A percentile compares a stretch with the other conserved stretches of the same genome.
Conservation (phyloP, 2,888 invertebrate species). For the Acrocera orbiculus region DNA sequence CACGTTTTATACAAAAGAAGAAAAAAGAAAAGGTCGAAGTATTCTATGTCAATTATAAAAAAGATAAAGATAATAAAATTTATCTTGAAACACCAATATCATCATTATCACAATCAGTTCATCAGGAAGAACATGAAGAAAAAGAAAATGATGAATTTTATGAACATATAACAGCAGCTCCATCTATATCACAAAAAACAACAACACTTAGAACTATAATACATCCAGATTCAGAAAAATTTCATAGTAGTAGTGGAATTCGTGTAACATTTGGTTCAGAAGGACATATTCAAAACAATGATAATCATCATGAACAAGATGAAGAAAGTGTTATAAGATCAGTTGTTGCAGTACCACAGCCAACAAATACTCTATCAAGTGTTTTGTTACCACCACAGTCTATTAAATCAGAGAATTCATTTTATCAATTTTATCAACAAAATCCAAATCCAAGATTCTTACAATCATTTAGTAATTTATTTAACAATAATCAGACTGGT, state of each 20-base stretch:
- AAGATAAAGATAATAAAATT: constrained; percentile 57
- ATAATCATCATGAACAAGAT: constrained; percentile 34
- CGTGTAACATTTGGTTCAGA: constrained; percentile 66
- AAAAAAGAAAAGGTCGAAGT: constrained; percentile 77
- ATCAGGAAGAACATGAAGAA: constrained; percentile 38
- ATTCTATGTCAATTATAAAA: constrained; percentile 80
- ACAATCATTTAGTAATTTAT: no score
- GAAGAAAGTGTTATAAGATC: constrained; percentile 50
- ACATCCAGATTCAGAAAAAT: constrained; percentile 69
- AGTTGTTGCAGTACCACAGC: constrained; percentile 35
- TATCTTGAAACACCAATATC: constrained; percentile 67
- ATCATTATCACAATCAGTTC: constrained; percentile 53
- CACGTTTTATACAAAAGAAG: constrained; percentile 32
- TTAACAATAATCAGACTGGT: no score
- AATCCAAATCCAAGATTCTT: no score
- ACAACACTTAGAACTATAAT: constrained; percentile 73
- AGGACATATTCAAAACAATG: constrained; percentile 29
- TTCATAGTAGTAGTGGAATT: constrained; percentile 62
- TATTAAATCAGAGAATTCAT: no score
- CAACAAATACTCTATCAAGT: no score
- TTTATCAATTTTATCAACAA: no score
- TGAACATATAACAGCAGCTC: constrained; percentile 36
- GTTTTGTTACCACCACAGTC: background rate
- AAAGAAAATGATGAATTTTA: constrained; percentile 30
- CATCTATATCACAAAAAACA: constrained; percentile 41